Evolutionary conservation across 2,113 vertebrate species (phyloP), one percentile per base, ranked within the genome.

Genomic region (Azemiops feae): DNA sequence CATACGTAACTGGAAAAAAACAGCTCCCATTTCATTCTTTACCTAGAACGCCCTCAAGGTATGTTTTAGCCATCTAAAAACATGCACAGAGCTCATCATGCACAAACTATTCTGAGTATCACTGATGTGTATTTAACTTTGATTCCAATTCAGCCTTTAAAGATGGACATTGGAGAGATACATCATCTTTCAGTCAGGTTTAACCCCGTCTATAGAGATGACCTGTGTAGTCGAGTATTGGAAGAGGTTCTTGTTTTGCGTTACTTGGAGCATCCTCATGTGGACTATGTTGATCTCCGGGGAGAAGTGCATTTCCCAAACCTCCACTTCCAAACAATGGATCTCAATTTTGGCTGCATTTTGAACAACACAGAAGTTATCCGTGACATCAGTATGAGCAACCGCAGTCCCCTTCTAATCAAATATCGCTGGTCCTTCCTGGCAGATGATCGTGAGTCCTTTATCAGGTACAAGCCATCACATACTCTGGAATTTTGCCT

Each of bases 311-410:
- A 97, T 92, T 99, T 98, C 90, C 98, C 99, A 0, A 98, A 98
- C 96, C 98, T 99, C 43, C 74, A 45, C 50, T 97, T 99, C 50
- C 97, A 98, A 93, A 95, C 97, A 90, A 97, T 3, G 18, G 30
- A 89, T 1, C 58, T 99, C 93, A 97, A 99, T 60, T 99, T 99
- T 27, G 98, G 98, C 94, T 99, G 98, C 64, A 97, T 99, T 55
- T 92, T 98, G 43, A 98, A 98, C 3, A 96, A 97, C 92, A 98
- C 98, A 0, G 97, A 98, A 94, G 91, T 89, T 47, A 95, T 96
- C 1, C 96, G 86, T 91, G 94, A 96, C 0, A 0, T 99, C 27
- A 89, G 92, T 0, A 97, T 99, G 92, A 98, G 97, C 91, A 99
- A 99, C 97, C 96, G 94, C 97, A 98, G 98, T 95, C 97, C 97